Evolutionary conservation across 2,797 vertebrate species (phyloP).

Genomic region (Poeciliopsis turneri): DNA sequence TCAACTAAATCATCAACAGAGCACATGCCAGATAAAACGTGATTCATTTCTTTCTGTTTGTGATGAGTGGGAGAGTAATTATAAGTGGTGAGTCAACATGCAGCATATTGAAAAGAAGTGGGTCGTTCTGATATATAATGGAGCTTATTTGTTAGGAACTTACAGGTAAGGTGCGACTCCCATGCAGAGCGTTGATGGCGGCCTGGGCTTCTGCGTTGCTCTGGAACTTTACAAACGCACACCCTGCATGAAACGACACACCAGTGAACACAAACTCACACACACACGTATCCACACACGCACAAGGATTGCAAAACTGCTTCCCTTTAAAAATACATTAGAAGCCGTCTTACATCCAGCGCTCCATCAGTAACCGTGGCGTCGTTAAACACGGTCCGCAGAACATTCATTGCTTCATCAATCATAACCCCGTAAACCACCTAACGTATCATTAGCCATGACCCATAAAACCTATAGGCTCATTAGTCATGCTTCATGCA

Average conservation of each 20-base stretch:
- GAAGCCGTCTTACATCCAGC: conserved; percentile 60
- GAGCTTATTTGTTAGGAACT: conserved; percentile 39
- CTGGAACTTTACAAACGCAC: conserved; percentile 96
- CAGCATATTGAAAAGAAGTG: conserved; percentile 52
- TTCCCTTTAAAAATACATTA: conserved; percentile 77
- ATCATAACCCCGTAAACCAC: conserved; percentile 73
- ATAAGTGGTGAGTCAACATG: conserved; percentile 67
- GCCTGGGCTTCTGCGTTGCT: conserved; percentile 84
- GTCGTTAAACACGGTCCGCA: conserved; percentile 75
- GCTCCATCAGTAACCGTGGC: conserved; percentile 73
- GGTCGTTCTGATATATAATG: conserved; percentile 34
- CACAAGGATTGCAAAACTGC: conserved; percentile 40
- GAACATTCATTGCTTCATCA: conserved; percentile 78
- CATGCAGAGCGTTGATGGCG: conserved; percentile 81
- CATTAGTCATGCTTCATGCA: conserved; percentile 74
- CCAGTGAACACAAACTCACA: conserved; percentile 40
- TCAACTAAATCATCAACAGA: background rate
- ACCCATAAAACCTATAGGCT: conserved; percentile 76
- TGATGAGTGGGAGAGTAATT: conserved; percentile 53
- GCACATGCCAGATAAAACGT: background rate
- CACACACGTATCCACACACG: conserved; percentile 32
- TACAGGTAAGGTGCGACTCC: conserved; percentile 82
- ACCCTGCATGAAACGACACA: conserved; percentile 77
- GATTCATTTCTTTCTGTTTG: conserved; percentile 16
- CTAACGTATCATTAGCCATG: conserved; percentile 75